Percentiles rank a stretch among this genome's conserved stretches.
These are phyloP conservation scores for Salticus scenicus DNA, from an alignment of 2,888 invertebrate genomes.

Conservation along the genomic window DNA sequence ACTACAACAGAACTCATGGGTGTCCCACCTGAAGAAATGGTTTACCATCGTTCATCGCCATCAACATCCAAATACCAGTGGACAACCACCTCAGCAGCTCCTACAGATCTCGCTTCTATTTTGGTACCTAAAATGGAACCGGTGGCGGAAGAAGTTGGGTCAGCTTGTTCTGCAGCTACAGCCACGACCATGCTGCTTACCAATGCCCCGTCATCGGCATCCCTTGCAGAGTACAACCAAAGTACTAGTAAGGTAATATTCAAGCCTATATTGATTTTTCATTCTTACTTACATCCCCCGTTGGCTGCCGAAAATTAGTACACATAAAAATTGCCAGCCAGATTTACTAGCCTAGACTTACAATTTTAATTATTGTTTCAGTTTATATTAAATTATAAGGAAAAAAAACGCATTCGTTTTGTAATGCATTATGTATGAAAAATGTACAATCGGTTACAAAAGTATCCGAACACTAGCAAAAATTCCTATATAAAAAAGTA, in stretches of 20 bases:
- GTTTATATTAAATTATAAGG: too few relatives aligned
- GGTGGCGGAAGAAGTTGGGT: constrained; percentile 31
- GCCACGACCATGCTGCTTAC: constrained; percentile 64
- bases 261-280: too few relatives aligned
- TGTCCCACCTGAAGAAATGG: constrained; percentile 48
- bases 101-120: constrained; percentile 42
- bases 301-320: too few relatives aligned
- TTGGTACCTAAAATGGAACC: constrained; percentile 71
- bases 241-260: constrained; percentile 87
- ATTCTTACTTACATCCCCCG: too few relatives aligned
- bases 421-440: too few relatives aligned
- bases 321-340: too few relatives aligned
- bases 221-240: constrained; percentile 92
- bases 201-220: constrained; percentile 51
- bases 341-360: too few relatives aligned
- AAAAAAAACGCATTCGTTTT: too few relatives aligned
- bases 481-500: too few relatives aligned
- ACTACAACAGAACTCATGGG: constrained; percentile 38
- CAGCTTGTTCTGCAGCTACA: constrained; percentile 66
- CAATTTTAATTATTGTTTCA: too few relatives aligned
- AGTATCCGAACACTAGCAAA: too few relatives aligned
- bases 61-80: constrained; percentile 45
- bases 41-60: constrained; percentile 45
- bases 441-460: too few relatives aligned
- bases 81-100: constrained; percentile 27